Conservation (phyloP, 2,888 invertebrate genomes). For the Acanthococcus lagerstroemiae region DNA sequence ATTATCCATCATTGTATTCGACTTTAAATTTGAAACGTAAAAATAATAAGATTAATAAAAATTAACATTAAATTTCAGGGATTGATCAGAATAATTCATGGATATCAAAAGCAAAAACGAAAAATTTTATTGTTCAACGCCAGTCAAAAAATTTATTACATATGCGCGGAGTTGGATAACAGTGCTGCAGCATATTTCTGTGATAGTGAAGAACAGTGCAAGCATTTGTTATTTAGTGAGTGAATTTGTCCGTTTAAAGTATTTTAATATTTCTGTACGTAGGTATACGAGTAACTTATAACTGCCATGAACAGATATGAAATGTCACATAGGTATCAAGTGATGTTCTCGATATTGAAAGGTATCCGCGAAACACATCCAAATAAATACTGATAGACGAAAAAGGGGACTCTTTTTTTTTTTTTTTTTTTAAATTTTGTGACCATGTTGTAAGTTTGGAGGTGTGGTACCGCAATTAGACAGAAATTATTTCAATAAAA, state of each 20-base stretch:
- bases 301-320: neutral
- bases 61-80: slow-evolving; percentile 15
- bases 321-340: neutral
- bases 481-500: too few species aligned
- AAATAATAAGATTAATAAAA: too few species aligned
- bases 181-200: slow-evolving; percentile 5
- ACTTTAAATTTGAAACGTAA: neutral
- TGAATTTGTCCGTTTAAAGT: neutral
- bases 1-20: too few species aligned
- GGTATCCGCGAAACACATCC: too few species aligned
- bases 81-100: slow-evolving; percentile 6
- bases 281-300: too few species aligned
- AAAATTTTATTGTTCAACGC: slow-evolving; percentile 13
- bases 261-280: too few species aligned
- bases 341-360: neutral
- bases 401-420: too few species aligned
- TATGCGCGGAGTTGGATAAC: slow-evolving; percentile 14
- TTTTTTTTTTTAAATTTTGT: too few species aligned
- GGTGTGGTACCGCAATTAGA: too few species aligned
- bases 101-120: slow-evolving; percentile 13
- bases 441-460: too few species aligned
- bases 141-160: neutral
- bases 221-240: slow-evolving; percentile 5
- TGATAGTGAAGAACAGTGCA: slow-evolving; percentile 15
- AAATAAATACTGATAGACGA: too few species aligned